A percentile compares a stretch with the other conserved stretches of the same genome.
Evolutionary conservation across 2,113 vertebrate genomes (phyloP).

Genomic region (Tympanuchus pallidicinctus): DNA sequence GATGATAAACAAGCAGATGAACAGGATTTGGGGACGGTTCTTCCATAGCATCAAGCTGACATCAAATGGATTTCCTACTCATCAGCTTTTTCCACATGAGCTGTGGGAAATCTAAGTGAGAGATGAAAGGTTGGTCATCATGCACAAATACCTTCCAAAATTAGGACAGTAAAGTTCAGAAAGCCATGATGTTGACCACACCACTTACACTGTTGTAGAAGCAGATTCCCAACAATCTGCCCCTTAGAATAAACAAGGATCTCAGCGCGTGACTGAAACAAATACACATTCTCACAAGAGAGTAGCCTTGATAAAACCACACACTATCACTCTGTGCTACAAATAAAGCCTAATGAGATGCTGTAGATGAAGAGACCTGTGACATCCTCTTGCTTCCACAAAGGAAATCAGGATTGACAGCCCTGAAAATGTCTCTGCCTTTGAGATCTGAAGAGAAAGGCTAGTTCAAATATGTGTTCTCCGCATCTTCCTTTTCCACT

Average conservation of each 20-base stretch:
- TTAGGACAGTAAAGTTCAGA: conserved; percentile 12
- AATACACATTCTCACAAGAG: neutral
- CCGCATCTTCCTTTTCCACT: neutral
- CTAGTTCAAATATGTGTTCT: neutral
- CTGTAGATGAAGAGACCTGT: neutral
- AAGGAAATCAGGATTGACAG: neutral
- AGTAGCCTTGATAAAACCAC: neutral
- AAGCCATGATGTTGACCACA: neutral
- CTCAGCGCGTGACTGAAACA: neutral
- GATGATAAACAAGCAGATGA: neutral
- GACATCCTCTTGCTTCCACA: neutral
- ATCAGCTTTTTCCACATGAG: neutral
- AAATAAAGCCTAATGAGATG: neutral
- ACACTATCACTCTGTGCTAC: neutral
- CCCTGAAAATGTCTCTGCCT: neutral
- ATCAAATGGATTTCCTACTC: neutral
- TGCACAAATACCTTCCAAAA: neutral
- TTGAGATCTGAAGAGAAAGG: neutral
- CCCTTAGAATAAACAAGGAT: neutral
- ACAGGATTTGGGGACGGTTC: neutral
- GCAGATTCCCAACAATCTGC: neutral
- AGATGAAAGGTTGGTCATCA: neutral
- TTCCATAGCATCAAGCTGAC: neutral
- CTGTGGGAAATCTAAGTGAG: neutral
- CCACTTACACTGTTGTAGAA: neutral